Conservation (phyloP, 2,113 vertebrate genomes). For the Corvus cornix region DNA sequence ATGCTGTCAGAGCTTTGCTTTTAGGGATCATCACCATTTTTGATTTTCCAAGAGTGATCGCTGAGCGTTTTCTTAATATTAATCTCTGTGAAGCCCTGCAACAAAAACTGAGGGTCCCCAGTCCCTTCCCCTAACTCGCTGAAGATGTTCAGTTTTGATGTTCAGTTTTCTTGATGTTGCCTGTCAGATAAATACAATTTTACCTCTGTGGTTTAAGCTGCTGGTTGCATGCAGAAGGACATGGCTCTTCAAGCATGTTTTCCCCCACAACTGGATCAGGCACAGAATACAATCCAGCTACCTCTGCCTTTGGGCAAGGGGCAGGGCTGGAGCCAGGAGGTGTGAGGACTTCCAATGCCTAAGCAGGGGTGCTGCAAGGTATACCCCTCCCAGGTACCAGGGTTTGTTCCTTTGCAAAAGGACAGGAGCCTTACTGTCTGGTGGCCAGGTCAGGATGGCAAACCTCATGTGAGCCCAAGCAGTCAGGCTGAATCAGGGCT, state of each 20-base stretch:
- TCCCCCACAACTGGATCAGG: background rate
- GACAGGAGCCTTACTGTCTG: background rate
- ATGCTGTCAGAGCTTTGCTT: background rate
- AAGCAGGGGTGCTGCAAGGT: background rate
- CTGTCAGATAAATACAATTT: background rate
- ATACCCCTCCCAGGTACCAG: background rate
- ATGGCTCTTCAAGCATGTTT: background rate
- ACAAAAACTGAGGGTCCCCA: background rate
- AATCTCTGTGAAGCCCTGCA: background rate
- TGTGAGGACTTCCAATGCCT: rapidly evolving
- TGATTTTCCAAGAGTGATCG: background rate
- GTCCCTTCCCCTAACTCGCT: background rate
- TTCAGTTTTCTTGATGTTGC: background rate
- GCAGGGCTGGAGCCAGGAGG: background rate
- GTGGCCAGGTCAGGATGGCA: rapidly evolving
- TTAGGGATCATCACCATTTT: background rate
- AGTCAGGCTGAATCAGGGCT: background rate
- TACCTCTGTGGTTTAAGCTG: background rate
- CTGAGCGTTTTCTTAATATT: background rate
- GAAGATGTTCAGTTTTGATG: background rate
- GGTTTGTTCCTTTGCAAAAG: background rate
- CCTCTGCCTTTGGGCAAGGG: background rate
- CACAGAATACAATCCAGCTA: rapidly evolving
- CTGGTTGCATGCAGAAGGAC: background rate
- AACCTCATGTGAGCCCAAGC: background rate